Conservation (phyloP, 2,113 vertebrate species). For the Trematocara unimaculatum region DNA sequence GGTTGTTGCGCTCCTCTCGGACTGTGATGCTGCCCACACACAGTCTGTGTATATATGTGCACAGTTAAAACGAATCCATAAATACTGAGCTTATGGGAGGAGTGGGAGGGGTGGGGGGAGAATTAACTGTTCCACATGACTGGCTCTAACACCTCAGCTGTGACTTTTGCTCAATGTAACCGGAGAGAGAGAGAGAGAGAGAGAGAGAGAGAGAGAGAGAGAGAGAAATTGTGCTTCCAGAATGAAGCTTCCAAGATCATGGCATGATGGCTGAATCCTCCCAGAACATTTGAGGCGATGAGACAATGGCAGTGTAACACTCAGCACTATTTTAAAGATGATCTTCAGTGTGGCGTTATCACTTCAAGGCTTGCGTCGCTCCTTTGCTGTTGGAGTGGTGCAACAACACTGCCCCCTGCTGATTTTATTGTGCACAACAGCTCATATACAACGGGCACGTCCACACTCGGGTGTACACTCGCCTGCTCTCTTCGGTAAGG, state of each 20-base stretch:
- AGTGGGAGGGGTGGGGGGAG: no score
- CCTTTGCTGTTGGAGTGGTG: background rate
- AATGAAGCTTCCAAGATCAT: background rate
- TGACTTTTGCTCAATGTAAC: constrained; percentile 9
- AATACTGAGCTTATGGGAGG: background rate
- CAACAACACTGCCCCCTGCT: constrained; percentile 52
- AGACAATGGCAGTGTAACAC: constrained; percentile 46
- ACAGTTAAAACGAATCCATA: constrained; percentile 6
- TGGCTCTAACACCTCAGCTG: constrained; percentile 17
- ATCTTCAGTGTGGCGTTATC: constrained; percentile 18
- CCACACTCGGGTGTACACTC: background rate
- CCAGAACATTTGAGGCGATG: constrained; percentile 8
- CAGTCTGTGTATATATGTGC: background rate
- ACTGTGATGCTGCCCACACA: constrained; percentile 27
- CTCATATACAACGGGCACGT: no score
- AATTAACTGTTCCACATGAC: constrained; percentile 8
- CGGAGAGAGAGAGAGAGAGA: background rate
- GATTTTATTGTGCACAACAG: background rate
- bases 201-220: background rate
- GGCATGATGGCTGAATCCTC: constrained; percentile 24
- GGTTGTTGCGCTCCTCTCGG: background rate
- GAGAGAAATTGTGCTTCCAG: background rate
- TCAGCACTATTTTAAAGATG: constrained; percentile 59
- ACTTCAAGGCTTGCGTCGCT: background rate
- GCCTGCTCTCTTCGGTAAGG: background rate